Evolutionary conservation across 92 coral and sea anemone genomes (phyloP).

Genomic region (Heliopora coerulea): DNA sequence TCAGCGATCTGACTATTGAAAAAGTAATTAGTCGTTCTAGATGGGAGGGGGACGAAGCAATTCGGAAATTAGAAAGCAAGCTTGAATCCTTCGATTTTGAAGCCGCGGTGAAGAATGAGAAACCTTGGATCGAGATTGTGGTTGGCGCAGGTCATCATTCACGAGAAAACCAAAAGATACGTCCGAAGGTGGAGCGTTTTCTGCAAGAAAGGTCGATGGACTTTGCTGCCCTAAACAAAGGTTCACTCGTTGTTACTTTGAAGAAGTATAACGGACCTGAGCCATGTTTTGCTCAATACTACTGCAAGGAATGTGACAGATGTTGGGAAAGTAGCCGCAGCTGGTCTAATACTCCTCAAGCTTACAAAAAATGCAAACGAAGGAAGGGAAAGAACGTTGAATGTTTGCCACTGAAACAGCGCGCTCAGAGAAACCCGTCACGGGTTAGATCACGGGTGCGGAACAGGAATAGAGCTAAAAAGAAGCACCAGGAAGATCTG

Average conservation of each 20-base stretch:
- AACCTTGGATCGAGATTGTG: conserved; percentile 61
- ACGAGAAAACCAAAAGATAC: conserved; percentile 37
- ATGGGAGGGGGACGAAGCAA: conserved; percentile 53
- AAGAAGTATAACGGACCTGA: conserved; percentile 23
- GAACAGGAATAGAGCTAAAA: neutral
- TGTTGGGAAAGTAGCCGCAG: conserved; percentile 24
- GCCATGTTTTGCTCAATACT: conserved; percentile 44
- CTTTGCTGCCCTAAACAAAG: conserved; percentile 30
- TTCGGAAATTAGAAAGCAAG: conserved; percentile 40
- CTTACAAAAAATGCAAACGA: neutral
- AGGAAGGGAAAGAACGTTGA: neutral
- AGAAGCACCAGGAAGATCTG: neutral
- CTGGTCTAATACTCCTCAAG: conserved; percentile 13
- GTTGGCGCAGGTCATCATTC: conserved; percentile 68
- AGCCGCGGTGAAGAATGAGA: conserved; percentile 3
- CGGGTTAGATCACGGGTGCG: neutral
- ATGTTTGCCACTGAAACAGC: conserved; percentile 16
- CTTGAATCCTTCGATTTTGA: conserved; percentile 23
- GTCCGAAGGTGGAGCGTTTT: conserved; percentile 43
- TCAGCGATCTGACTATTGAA: conserved; percentile 14
- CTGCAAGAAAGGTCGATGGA: neutral
- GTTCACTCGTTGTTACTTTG: conserved; percentile 42
- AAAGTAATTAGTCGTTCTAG: conserved; percentile 30
- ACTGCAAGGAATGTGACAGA: conserved; percentile 16
- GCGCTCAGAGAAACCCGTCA: neutral